These are phyloP conservation scores for Pundamilia nyererei DNA, from an alignment of 2,113 vertebrate species.

Conservation along the genomic window DNA sequence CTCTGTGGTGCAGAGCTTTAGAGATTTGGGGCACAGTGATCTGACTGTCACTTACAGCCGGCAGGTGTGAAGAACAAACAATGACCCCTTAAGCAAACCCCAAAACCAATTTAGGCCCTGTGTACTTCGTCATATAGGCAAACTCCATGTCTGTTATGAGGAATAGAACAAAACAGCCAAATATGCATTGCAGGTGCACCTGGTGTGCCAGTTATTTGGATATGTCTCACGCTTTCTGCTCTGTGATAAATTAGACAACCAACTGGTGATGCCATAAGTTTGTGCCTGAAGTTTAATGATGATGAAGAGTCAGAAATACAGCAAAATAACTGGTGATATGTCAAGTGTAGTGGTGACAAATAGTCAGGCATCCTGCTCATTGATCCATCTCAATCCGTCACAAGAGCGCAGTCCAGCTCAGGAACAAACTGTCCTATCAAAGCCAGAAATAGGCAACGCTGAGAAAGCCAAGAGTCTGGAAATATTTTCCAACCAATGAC, in stretches of 20 bases:
- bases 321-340: conserved; percentile 38
- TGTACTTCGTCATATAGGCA: conserved; percentile 57
- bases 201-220: conserved; percentile 39
- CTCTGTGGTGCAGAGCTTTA: conserved; percentile 53
- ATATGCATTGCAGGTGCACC: conserved; percentile 47
- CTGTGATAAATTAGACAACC: conserved; percentile 46
- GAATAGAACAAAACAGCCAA: conserved; percentile 51
- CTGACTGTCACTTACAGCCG: conserved; percentile 51
- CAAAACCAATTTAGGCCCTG: conserved; percentile 63
- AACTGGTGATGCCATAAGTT: conserved; percentile 28
- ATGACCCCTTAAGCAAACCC: conserved; percentile 55
- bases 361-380: conserved; percentile 40
- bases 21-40: conserved; percentile 46
- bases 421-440: background rate
- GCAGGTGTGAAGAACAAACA: conserved; percentile 64
- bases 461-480: background rate
- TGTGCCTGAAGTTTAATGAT: conserved; percentile 54
- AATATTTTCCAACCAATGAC: background rate
- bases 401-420: conserved; percentile 12
- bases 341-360: conserved; percentile 41
- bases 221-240: conserved; percentile 4
- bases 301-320: conserved; percentile 43
- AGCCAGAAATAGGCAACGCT: conserved; percentile 7
- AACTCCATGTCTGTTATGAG: conserved; percentile 50
- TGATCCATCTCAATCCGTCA: conserved; percentile 56